phyloP scores from a whole-genome alignment of 2,797 vertebrate genomes.

The Cephalopachus bancanus region DNA sequence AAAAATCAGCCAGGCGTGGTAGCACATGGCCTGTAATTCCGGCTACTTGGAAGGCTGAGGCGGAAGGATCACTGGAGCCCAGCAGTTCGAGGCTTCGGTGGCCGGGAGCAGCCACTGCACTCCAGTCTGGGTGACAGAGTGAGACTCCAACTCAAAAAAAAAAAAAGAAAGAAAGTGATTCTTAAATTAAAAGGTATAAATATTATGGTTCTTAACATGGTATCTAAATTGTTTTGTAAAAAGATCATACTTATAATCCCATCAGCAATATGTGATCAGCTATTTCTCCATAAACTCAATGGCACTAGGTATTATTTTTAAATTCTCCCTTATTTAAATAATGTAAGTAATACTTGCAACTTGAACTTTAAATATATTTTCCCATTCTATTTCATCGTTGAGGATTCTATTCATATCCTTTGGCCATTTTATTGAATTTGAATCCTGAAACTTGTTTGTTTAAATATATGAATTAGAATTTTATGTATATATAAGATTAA shows the following conservation, averaged over 20 bases:
- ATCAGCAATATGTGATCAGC: constrained; percentile 19
- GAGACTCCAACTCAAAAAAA: no score
- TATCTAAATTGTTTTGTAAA: constrained; percentile 44
- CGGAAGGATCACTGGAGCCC: no score
- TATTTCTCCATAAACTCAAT: constrained; percentile 38
- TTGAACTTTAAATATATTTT: constrained; percentile 48
- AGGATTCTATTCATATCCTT: neutral
- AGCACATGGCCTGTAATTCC: no score
- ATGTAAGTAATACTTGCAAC: neutral
- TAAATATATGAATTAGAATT: neutral
- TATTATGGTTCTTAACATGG: neutral
- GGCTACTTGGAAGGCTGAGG: no score
- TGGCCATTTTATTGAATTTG: constrained; percentile 17
- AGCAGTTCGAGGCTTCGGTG: no score
- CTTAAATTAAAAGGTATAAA: neutral
- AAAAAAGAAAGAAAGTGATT: neutral
- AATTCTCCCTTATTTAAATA: constrained; percentile 49
- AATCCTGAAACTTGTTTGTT: constrained; percentile 27
- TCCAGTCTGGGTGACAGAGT: no score
- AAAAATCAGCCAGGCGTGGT: no score
- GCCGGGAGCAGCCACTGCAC: no score
- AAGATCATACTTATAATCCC: neutral
- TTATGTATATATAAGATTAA: neutral
- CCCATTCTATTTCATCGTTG: constrained; percentile 13
- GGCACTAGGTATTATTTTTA: neutral